Base-by-base conservation (phyloP, 2,113 vertebrate species). In the Ceyx margarethae region DNA sequence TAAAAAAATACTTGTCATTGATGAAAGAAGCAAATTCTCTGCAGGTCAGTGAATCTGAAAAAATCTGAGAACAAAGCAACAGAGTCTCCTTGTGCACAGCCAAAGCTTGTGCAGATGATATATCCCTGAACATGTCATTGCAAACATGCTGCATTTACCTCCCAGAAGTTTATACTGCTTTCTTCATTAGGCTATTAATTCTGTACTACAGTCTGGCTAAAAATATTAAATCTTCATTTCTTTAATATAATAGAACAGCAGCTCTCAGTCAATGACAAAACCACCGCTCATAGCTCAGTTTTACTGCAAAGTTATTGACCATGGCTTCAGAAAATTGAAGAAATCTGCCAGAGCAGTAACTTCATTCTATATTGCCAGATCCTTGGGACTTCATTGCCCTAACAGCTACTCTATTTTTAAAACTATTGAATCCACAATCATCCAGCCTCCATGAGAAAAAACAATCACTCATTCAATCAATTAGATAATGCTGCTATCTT, bases 401-500 rank as follows among this genome's bases (percentile, higher is more conserved):
- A 76, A 33, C 35, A 76, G 83, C 57, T 64, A 54, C 53, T 93
- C 86, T 43, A 29, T 67, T 93, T 90, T 81, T 69, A 37, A 91
- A 87, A 19, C 20, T 14, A 8, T 74, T 93, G 77, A 68, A 72
- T 75, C 77, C 40, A 56, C 7, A 7, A 61, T 65, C 51, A 91
- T 33, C 42, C n/a, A 78, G 53, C 33, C 89, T 89, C 89, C 54
- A 79, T 28, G 50, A 82, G 45, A 31, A 85, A 54, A 87, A 22
- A 79, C 89, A 90, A 40, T 21, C 31, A 76, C 14, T 57, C 66
- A 87, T 73, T 58, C 54, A 81, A 93, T 68, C 83, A 91, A 89
- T 80, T 89, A 89, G 21, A 87, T 73, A 91, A 85, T 80, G 25
- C 46, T 69, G 56, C 73, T 74, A 73, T 48, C 48, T 13, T 22